These are phyloP conservation scores for Agrochola circellaris DNA, from an alignment of 2,888 invertebrate species.

Conservation along the genomic window DNA sequence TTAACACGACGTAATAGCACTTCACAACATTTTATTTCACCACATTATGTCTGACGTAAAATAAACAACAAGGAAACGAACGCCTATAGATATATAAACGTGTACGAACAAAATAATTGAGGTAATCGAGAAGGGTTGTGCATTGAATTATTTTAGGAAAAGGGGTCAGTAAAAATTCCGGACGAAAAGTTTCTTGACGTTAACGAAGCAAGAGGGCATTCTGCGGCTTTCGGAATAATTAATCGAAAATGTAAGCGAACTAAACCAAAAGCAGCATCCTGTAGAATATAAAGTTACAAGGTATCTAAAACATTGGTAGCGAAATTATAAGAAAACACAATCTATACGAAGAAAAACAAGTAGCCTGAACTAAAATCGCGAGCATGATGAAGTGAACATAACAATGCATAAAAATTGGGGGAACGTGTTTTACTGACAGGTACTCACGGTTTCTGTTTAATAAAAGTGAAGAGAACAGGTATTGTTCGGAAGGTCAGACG, in stretches of 20 bases:
- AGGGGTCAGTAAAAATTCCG: conserved; percentile 50
- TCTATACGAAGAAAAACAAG: not conserved
- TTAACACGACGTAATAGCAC: conserved; percentile 51
- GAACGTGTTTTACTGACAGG: conserved; percentile 1
- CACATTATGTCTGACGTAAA: conserved; percentile 29
- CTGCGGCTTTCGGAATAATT: conserved; percentile 47
- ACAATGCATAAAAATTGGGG: not conserved
- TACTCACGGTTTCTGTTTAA: not conserved
- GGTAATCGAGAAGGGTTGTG: conserved; percentile 45
- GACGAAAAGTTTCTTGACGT: conserved; percentile 48
- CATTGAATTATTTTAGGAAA: conserved; percentile 52
- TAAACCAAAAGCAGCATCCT: conserved; percentile 28
- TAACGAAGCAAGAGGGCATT: conserved; percentile 56
- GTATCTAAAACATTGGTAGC: conserved; percentile 1
- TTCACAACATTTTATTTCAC: conserved; percentile 41
- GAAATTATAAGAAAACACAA: conserved; percentile 25
- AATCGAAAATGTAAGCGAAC: conserved; percentile 42
- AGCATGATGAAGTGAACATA: not conserved
- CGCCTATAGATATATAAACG: not conserved
- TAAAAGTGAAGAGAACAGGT: not conserved
- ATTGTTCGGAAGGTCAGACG: conserved; percentile 5
- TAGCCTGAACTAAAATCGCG: not conserved
- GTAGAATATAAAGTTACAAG: conserved; percentile 23
- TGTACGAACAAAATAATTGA: conserved; percentile 24
- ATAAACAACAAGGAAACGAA: conserved; percentile 15